Conservation (phyloP, 2,113 vertebrate species). For the Rhinopomastus cyanomelas region DNA sequence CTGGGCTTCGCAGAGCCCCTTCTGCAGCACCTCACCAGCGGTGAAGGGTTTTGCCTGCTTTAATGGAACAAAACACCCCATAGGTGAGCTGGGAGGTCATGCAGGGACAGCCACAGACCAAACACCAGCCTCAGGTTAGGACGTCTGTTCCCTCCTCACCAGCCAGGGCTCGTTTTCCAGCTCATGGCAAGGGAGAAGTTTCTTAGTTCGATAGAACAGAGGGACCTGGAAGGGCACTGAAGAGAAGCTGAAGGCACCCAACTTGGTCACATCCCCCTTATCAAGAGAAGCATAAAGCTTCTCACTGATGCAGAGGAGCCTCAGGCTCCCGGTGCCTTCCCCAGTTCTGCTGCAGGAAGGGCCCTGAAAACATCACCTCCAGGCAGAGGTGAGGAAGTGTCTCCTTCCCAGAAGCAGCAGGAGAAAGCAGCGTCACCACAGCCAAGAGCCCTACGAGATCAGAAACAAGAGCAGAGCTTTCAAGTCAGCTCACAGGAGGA, state of each 20-base stretch:
- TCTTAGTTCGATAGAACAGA: background rate
- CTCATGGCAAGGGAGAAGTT: too few species aligned
- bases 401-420: background rate
- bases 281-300: background rate
- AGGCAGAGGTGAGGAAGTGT: background rate
- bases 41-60: background rate
- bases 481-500: background rate
- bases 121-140: background rate
- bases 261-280: background rate
- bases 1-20: background rate
- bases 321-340: background rate
- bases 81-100: background rate
- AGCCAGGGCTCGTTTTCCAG: accelerated
- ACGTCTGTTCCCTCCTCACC: background rate
- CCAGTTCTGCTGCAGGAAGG: background rate
- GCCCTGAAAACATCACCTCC: background rate
- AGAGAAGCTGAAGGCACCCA: background rate
- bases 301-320: accelerated
- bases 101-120: background rate
- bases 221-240: background rate
- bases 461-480: background rate
- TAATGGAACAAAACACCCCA: background rate
- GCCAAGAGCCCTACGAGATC: accelerated
- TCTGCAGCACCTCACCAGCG: accelerated
- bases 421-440: background rate